Evolutionary conservation across 2,888 invertebrate species (phyloP).

Genomic region (Tenthredo distinguenda): DNA sequence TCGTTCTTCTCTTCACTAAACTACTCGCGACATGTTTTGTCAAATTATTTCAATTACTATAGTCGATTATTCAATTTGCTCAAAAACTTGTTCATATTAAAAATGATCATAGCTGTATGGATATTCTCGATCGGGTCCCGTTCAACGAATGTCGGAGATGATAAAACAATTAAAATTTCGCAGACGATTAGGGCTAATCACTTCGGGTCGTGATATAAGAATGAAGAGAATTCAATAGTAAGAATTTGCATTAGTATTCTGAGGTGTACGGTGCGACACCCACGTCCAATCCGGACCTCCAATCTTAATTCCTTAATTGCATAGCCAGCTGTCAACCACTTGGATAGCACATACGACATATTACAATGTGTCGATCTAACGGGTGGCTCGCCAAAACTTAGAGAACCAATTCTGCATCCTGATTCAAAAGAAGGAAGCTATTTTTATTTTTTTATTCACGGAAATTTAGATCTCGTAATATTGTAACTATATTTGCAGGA

Average conservation of each 20-base stretch:
- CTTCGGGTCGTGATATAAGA: neutral
- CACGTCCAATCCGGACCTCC: slow-evolving; percentile 45
- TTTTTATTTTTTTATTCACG: neutral
- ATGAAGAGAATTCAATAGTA: slow-evolving; percentile 24
- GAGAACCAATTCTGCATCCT: too few relatives aligned
- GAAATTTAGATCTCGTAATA: neutral
- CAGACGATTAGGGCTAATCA: neutral
- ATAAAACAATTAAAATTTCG: neutral
- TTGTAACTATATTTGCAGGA: slow-evolving; percentile 65
- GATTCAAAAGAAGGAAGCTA: neutral
- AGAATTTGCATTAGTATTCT: slow-evolving; percentile 28
- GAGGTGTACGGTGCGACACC: slow-evolving; percentile 40
- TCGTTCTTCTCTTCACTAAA: neutral
- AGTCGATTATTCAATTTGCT: neutral
- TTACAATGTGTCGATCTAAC: neutral
- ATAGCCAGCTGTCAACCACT: slow-evolving; percentile 36
- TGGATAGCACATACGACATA: slow-evolving; percentile 15
- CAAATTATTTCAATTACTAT: neutral
- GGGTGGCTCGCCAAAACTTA: neutral
- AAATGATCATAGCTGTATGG: neutral
- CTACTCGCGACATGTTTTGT: neutral
- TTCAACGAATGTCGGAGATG: neutral
- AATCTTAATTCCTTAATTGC: slow-evolving; percentile 51
- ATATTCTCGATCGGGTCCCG: neutral
- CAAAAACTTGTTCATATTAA: neutral